Evolutionary conservation across 2,797 vertebrate genomes (phyloP).

Genomic region (Avahi laniger): DNA sequence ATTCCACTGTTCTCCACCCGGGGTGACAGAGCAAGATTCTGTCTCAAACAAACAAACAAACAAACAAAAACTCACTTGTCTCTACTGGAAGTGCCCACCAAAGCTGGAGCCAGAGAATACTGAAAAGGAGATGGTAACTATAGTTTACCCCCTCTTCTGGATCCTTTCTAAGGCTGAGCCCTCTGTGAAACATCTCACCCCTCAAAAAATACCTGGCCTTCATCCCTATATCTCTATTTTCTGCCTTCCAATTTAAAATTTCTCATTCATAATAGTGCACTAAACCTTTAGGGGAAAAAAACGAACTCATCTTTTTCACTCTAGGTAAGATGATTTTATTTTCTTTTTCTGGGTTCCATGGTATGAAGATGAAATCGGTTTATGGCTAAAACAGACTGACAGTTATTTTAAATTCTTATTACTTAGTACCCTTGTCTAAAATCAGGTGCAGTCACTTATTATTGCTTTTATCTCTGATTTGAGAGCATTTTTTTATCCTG

Average conservation of each 20-base stretch:
- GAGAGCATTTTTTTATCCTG: slow-evolving; percentile 19
- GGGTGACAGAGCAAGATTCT: no score
- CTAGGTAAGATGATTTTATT: slow-evolving; percentile 34
- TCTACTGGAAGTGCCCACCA: background rate
- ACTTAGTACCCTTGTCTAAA: background rate
- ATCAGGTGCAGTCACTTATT: slow-evolving; percentile 13
- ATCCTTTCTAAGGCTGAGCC: background rate
- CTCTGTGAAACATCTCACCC: background rate
- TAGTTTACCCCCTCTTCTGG: background rate
- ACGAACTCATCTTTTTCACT: background rate
- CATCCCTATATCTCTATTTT: background rate
- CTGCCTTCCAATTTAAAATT: slow-evolving; percentile 10
- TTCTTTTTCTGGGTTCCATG: background rate
- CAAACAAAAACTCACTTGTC: background rate
- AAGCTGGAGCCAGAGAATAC: background rate
- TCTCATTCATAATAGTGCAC: slow-evolving; percentile 20
- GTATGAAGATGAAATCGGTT: background rate
- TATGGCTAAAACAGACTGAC: slow-evolving; percentile 44
- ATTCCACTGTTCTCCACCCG: no score
- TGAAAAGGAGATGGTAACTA: background rate
- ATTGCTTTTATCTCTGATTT: slow-evolving; percentile 50
- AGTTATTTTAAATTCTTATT: slow-evolving; percentile 49
- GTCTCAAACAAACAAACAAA: no score
- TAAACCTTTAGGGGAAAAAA: background rate
- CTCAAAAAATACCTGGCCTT: background rate